A percentile compares a stretch with the other conserved stretches of the same genome.
Conservation (phyloP, 2,888 invertebrate genomes). For the Spialia ferax region DNA sequence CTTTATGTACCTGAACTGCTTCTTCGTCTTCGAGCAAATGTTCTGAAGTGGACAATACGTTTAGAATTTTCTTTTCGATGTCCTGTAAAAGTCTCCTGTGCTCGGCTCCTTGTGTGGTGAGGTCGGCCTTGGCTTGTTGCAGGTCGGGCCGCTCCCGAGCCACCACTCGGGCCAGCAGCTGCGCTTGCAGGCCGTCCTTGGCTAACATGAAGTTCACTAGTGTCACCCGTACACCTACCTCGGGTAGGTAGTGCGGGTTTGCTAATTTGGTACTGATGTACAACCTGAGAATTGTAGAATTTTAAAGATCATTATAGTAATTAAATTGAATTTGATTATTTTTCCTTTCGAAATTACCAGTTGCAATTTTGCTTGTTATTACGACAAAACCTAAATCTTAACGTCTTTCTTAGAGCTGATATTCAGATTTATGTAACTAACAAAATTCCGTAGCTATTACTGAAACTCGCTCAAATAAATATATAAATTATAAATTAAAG, state of each 20-base stretch:
- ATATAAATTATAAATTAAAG: too few relatives aligned
- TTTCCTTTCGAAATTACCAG: too few relatives aligned
- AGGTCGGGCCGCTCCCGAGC: slow-evolving; percentile 91
- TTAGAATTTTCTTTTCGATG: slow-evolving; percentile 96
- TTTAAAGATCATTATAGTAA: neutral
- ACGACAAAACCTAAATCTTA: too few relatives aligned
- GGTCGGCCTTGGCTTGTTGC: slow-evolving; percentile 95
- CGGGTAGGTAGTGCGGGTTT: slow-evolving; percentile 98
- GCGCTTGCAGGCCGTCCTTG: slow-evolving; percentile 95
- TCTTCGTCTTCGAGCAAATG: slow-evolving; percentile 95
- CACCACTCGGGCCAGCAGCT: slow-evolving; percentile 95
- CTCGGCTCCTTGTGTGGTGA: slow-evolving; percentile 95
- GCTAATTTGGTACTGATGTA: slow-evolving; percentile 97
- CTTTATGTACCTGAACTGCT: slow-evolving; percentile 89
- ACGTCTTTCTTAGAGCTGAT: too few relatives aligned
- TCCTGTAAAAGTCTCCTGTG: slow-evolving; percentile 94
- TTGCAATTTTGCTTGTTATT: too few relatives aligned
- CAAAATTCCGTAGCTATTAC: too few relatives aligned
- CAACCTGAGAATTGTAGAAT: slow-evolving; percentile 84
- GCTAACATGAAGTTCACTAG: slow-evolving; percentile 98
- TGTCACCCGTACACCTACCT: slow-evolving; percentile 96
- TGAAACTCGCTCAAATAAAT: too few relatives aligned
- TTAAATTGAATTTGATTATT: neutral
- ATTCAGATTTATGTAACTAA: too few relatives aligned
- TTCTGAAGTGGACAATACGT: slow-evolving; percentile 80